Evolutionary conservation across 2,113 vertebrate genomes (phyloP).

Genomic region (Gnathonemus longibarbis): DNA sequence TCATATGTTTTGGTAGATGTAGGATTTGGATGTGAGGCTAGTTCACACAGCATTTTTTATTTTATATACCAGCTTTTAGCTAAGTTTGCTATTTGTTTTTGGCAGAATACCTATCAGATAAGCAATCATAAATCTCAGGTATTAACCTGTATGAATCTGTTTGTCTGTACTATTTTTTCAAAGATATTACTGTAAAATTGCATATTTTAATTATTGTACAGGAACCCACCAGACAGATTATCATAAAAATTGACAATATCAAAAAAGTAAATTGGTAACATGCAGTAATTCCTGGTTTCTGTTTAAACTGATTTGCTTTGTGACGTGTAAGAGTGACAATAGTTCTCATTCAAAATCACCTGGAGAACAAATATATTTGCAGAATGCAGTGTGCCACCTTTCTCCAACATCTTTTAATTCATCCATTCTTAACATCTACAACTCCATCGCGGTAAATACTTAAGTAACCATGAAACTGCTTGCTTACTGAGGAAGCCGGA

Average conservation of each 20-base stretch:
- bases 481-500: background rate
- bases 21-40: background rate
- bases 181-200: background rate
- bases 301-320: background rate
- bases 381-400: background rate
- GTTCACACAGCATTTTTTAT: background rate
- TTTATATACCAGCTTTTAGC: background rate
- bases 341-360: background rate
- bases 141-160: background rate
- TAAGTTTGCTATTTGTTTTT: background rate
- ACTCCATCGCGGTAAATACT: background rate
- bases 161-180: background rate
- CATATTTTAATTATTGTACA: background rate
- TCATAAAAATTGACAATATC: background rate
- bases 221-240: background rate
- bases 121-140: background rate
- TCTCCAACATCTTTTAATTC: background rate
- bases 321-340: background rate
- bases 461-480: background rate
- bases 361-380: background rate
- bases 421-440: background rate
- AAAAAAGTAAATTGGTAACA: background rate
- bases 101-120: background rate
- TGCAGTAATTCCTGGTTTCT: background rate
- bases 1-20: background rate